Percentiles rank a stretch among this genome's conserved stretches.
phyloP scores from a whole-genome alignment of 1,140 invertebrate species.

The Drosophila murphyi region DNA sequence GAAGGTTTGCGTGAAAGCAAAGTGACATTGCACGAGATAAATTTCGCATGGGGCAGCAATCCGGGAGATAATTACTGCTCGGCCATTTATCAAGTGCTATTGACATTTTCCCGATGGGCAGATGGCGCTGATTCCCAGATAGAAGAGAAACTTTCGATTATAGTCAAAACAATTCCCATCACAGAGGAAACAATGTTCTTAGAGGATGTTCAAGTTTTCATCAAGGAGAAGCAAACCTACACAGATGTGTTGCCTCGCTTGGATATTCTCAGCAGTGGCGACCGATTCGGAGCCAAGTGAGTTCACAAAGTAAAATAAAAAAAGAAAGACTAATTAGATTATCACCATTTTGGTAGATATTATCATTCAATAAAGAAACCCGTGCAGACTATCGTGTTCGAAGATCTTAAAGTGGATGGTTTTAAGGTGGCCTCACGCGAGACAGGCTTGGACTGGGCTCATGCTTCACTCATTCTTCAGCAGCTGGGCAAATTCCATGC shows the following conservation, averaged over 20 bases:
- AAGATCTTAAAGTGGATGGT: slow-evolving; percentile 70
- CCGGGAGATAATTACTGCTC: slow-evolving; percentile 81
- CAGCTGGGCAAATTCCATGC: slow-evolving; percentile 77
- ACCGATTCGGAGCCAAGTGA: slow-evolving; percentile 72
- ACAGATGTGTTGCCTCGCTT: slow-evolving; percentile 69
- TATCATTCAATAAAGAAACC: slow-evolving; percentile 83
- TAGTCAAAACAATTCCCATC: slow-evolving; percentile 79
- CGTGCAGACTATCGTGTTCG: slow-evolving; percentile 77
- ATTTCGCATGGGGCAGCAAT: slow-evolving; percentile 77
- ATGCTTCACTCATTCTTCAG: slow-evolving; percentile 64
- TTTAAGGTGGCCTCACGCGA: slow-evolving; percentile 68
- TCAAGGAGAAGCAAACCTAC: slow-evolving; percentile 78
- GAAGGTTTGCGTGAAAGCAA: slow-evolving; percentile 69
- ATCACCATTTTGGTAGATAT: slow-evolving; percentile 71
- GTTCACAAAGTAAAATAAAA: slow-evolving; percentile 1
- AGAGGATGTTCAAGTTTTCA: slow-evolving; percentile 72
- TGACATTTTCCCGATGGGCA: slow-evolving; percentile 55
- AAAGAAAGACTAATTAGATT: too few relatives aligned
- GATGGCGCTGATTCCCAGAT: slow-evolving; percentile 29
- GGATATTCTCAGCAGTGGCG: slow-evolving; percentile 58
- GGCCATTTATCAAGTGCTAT: slow-evolving; percentile 65
- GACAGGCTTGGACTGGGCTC: slow-evolving; percentile 71
- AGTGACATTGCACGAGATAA: slow-evolving; percentile 59
- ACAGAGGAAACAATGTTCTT: slow-evolving; percentile 66
- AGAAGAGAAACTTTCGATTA: slow-evolving; percentile 60